A percentile compares a stretch with the other conserved stretches of the same genome.
Evolutionary conservation across 2,113 vertebrate species (phyloP).

Genomic region (Engraulis encrasicolus): DNA sequence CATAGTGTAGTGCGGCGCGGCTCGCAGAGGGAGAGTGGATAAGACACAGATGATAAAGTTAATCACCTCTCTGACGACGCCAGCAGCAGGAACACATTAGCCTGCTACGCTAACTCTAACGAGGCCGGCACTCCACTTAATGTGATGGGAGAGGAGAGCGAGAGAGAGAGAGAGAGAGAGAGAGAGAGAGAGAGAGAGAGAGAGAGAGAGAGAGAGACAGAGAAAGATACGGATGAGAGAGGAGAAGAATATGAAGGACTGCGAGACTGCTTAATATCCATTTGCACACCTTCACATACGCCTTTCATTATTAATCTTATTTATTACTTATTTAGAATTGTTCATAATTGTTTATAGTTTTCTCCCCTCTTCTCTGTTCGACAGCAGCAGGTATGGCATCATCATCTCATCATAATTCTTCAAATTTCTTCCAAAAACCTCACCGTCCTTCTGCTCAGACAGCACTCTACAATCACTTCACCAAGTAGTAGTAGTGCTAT

Average conservation of each 20-base stretch:
- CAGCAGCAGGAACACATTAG: conserved; percentile 47
- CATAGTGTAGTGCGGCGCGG: background rate
- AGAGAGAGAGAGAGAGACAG: too few species aligned
- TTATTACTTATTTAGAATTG: too few species aligned
- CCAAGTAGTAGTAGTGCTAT: background rate
- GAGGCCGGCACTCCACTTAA: conserved; percentile 27
- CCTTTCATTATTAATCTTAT: too few species aligned
- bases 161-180: too few species aligned
- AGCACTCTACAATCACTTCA: background rate
- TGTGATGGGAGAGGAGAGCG: conserved; percentile 24
- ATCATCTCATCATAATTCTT: background rate
- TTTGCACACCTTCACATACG: too few species aligned
- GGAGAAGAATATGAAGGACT: background rate
- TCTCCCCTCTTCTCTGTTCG: background rate
- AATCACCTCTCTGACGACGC: conserved; percentile 40
- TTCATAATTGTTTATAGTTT: too few species aligned
- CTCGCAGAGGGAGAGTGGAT: conserved; percentile 8
- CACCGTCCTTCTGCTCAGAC: background rate
- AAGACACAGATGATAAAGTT: conserved; percentile 59
- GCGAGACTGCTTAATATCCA: background rate
- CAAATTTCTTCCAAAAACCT: background rate
- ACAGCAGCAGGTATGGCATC: background rate
- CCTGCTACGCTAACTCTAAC: conserved; percentile 18
- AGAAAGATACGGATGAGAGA: background rate
- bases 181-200: too few species aligned